Evolutionary conservation across 2,113 vertebrate species (phyloP).

Genomic region (Eulemur rufifrons): DNA sequence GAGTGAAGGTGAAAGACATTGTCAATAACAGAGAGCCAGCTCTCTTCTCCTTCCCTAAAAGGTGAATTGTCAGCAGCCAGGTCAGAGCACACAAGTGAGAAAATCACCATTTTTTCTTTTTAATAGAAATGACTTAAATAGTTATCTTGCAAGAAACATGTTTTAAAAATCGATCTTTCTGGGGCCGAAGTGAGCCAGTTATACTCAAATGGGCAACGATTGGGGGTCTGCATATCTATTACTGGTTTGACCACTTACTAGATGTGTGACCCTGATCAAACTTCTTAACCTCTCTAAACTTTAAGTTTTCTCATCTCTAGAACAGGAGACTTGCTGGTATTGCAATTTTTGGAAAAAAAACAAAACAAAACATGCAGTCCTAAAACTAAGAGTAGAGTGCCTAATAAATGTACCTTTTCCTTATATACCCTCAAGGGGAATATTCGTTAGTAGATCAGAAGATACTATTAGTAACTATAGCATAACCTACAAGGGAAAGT

Average conservation of each 20-base stretch:
- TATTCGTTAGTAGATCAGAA: neutral
- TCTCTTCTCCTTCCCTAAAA: neutral
- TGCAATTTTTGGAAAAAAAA: neutral
- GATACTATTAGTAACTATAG: neutral
- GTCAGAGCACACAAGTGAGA: neutral
- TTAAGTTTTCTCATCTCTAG: slow-evolving; percentile 7
- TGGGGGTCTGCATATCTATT: neutral
- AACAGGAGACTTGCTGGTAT: neutral
- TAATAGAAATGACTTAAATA: neutral
- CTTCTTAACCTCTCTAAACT: neutral
- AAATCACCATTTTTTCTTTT: neutral
- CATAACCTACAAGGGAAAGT: neutral
- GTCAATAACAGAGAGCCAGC: neutral
- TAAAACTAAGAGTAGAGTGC: neutral
- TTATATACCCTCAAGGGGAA: neutral
- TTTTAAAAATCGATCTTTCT: slow-evolving; percentile 23
- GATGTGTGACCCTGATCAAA: neutral
- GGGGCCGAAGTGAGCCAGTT: neutral
- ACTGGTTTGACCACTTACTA: neutral
- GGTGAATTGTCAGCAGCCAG: neutral
- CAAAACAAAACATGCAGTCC: neutral
- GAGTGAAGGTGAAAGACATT: neutral
- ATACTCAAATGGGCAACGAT: neutral
- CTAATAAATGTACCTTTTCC: neutral
- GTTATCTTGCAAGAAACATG: neutral